Conservation (phyloP, 1,140 invertebrate genomes). For the Drosophila asahinai region DNA sequence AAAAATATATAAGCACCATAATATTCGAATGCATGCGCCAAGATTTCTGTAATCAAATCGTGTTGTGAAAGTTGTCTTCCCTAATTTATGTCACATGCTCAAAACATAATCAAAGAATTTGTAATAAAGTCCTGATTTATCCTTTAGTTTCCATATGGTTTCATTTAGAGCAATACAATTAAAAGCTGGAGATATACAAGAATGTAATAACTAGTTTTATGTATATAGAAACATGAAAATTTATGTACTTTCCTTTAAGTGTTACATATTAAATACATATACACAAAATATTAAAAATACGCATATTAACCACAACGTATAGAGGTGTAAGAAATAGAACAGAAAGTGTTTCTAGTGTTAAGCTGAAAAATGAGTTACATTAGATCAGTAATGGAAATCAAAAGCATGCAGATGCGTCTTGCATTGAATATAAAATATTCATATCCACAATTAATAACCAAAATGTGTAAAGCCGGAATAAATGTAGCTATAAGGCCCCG, state of each 20-base stretch:
- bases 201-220: conserved; percentile 28
- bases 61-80: conserved; percentile 81
- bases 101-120: conserved; percentile 16
- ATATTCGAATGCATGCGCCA: conserved; percentile 54
- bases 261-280: conserved; percentile 24
- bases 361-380: conserved; percentile 27
- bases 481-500: conserved; percentile 20
- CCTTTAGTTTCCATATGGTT: conserved; percentile 13
- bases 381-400: conserved; percentile 41
- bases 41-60: conserved; percentile 75
- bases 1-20: conserved; percentile 18
- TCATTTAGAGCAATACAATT: conserved; percentile 20
- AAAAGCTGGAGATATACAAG: conserved; percentile 11
- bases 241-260: conserved; percentile 22
- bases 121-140: background rate
- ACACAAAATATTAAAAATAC: background rate
- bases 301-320: conserved; percentile 26
- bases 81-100: conserved; percentile 60
- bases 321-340: conserved; percentile 4
- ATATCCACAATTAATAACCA: conserved; percentile 57
- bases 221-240: conserved; percentile 49
- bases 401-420: conserved; percentile 41
- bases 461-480: conserved; percentile 37
- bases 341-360: conserved; percentile 59
- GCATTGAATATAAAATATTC: conserved; percentile 74